phyloP scores from a whole-genome alignment of 2,888 invertebrate species.

The Minunthozetes semirufus region DNA sequence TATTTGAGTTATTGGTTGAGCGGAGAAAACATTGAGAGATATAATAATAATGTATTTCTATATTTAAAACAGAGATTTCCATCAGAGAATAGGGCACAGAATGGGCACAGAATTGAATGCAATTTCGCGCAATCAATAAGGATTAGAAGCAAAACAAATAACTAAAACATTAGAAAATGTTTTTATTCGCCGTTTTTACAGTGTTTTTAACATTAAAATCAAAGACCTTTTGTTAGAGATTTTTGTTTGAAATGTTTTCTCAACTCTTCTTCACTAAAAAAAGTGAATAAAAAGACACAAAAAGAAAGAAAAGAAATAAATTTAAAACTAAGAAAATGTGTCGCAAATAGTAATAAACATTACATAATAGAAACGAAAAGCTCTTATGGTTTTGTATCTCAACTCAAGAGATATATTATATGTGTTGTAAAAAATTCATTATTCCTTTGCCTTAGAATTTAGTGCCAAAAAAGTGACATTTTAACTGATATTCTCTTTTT shows the following conservation, averaged over 20 bases:
- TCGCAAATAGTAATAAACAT: background rate
- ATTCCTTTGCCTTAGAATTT: conserved; percentile 1
- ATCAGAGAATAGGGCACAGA: background rate
- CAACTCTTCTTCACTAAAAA: background rate
- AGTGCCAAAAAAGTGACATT: conserved; percentile 25
- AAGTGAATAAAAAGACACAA: background rate
- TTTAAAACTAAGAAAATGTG: background rate
- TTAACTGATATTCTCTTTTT: background rate
- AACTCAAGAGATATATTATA: background rate
- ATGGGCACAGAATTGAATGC: background rate
- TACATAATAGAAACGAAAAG: no score
- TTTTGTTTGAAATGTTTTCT: background rate
- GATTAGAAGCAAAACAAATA: no score
- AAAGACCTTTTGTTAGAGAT: background rate
- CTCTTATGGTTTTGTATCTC: no score
- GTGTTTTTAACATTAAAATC: background rate
- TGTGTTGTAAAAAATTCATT: background rate
- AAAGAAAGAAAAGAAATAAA: background rate
- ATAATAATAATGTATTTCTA: background rate
- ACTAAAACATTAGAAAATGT: background rate
- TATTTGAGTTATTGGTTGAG: conserved; percentile 5
- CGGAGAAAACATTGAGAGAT: background rate
- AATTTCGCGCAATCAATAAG: no score
- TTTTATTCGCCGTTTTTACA: background rate
- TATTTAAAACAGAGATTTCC: background rate